A percentile compares a stretch with the other conserved stretches of the same genome.
These are phyloP conservation scores for Brachyalestes nurse DNA, from an alignment of 2,797 vertebrate genomes.

Conservation along the genomic window DNA sequence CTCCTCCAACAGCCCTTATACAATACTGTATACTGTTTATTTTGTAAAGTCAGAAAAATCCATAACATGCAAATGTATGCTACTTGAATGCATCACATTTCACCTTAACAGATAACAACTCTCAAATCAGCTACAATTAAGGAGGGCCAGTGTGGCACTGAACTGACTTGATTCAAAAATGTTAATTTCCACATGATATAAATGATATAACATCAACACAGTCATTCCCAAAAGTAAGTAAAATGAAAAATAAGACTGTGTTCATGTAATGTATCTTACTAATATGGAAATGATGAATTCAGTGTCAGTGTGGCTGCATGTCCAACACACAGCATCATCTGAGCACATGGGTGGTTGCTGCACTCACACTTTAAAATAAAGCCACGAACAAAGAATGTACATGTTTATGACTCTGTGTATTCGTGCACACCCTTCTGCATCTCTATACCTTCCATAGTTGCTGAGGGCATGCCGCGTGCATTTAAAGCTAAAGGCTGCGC, in stretches of 20 bases:
- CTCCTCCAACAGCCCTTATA: too few relatives aligned
- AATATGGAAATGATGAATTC: neutral
- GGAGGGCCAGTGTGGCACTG: too few relatives aligned
- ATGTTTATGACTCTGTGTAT: constrained; percentile 21
- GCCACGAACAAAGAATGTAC: neutral
- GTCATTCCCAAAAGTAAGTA: neutral
- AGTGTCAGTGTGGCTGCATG: neutral
- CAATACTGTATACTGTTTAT: too few relatives aligned
- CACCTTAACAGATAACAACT: too few relatives aligned
- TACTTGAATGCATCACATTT: too few relatives aligned
- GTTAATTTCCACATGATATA: too few relatives aligned
- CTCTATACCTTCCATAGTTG: constrained; percentile 37
- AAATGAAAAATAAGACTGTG: neutral
- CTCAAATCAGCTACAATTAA: too few relatives aligned
- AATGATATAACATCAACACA: neutral
- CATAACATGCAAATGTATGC: too few relatives aligned
- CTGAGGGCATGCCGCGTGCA: constrained; percentile 31
- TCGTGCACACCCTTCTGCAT: constrained; percentile 3
- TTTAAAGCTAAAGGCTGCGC: constrained; percentile 49
- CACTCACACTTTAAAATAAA: neutral
- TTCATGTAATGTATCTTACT: neutral
- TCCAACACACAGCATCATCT: neutral
- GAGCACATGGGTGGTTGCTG: neutral
- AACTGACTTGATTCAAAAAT: too few relatives aligned
- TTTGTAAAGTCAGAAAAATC: too few relatives aligned